Evolutionary conservation across 1,140 invertebrate species (phyloP).

Genomic region (Hydropsyche tenuis): DNA sequence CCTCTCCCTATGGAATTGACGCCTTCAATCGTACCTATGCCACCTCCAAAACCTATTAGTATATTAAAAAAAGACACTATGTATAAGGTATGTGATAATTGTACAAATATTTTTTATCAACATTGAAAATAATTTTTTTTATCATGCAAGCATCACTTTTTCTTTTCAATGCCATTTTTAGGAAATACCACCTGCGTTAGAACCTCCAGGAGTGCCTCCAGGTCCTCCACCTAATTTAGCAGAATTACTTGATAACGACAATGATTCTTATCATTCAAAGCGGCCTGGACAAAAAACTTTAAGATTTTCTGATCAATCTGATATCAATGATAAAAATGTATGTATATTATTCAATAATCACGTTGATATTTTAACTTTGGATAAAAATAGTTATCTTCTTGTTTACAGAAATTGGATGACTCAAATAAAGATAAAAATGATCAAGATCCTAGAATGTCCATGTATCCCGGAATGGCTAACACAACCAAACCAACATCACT

Average conservation of each 20-base stretch:
- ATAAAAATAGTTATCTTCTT: not conserved
- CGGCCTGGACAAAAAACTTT: conserved; percentile 65
- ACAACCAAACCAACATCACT: conserved; percentile 71
- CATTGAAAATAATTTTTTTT: too few relatives aligned
- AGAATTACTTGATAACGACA: conserved; percentile 63
- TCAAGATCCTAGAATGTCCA: conserved; percentile 34
- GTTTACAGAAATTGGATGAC: conserved; percentile 30
- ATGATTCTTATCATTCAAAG: conserved; percentile 62
- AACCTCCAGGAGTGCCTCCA: conserved; percentile 88
- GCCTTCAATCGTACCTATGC: conserved; percentile 58
- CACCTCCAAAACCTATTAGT: conserved; percentile 63
- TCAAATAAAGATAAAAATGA: conserved; percentile 39
- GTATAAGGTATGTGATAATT: conserved; percentile 58
- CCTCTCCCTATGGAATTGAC: conserved; percentile 76
- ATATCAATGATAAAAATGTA: conserved; percentile 32
- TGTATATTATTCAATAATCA: not conserved
- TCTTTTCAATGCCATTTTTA: conserved; percentile 39
- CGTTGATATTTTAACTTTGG: conserved; percentile 2
- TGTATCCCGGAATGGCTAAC: not conserved
- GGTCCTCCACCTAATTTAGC: conserved; percentile 79
- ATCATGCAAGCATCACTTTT: too few relatives aligned
- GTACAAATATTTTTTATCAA: too few relatives aligned
- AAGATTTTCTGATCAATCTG: conserved; percentile 71
- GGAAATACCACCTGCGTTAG: conserved; percentile 60
- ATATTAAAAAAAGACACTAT: conserved; percentile 77